Base-by-base conservation (phyloP, 2,113 vertebrate species). In the Suncus etruscus region DNA sequence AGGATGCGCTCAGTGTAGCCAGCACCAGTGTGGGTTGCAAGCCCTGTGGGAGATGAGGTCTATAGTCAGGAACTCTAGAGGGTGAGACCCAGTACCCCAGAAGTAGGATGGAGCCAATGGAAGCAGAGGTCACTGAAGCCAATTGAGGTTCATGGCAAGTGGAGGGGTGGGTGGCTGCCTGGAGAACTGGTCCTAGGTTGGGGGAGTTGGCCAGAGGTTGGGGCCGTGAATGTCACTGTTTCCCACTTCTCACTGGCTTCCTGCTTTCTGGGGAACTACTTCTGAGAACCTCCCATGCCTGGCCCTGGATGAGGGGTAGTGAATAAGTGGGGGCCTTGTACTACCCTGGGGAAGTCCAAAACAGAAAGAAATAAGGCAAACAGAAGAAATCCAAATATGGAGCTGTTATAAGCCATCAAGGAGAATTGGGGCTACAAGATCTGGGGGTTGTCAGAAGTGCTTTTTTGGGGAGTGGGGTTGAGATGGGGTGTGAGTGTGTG, bases 1-100 rank as follows among this genome's bases (percentile, higher is more conserved):
- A 99, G 0, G 98, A 96, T 1, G 98, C 97, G 1, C 98, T 86
- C 76, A 99, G 97, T 0, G 98, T 97, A 0, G 98, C 97, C 93
- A 98, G 75, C 0, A 87, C 97, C 68, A 99, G 98, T 0, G 95
- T 51, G 8, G 92, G 10, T 0, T 98, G 98, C 73, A 99, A 88
- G 84, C 83, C 96, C 99, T 99, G 97, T 1, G 1, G 22, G 73
- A 50, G 92, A 50, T 11, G 58, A 90, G 11, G 16, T 3, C 14
- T 18, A 6, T 1, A 8, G 45, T 88, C 25, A 76, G 48, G 20
- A 45, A 6, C 48, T 6, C 50, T 3, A 25, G 5, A 15, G 20
- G 8, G 1, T 6, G 82, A 72, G 3, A 27, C 45, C 29, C 3
- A 7, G 50, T 12, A 1, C 22, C 58, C 51, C 0, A 10, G n/a